phyloP scores from a whole-genome alignment of 2,797 vertebrate species.

The Tarsius wallacei region DNA sequence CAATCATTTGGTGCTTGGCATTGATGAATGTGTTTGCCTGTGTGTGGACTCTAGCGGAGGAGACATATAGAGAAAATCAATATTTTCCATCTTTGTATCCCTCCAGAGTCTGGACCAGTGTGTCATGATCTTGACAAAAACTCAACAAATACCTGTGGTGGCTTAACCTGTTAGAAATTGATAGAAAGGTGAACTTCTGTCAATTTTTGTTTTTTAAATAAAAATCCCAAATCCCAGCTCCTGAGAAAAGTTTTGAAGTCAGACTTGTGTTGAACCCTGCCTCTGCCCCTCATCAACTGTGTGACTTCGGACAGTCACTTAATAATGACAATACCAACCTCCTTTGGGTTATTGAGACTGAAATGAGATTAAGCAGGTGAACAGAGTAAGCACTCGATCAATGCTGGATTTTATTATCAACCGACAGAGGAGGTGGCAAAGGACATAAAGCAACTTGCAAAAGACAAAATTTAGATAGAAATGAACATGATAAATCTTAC shows the following conservation, averaged over 20 bases:
- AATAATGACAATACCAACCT: background rate
- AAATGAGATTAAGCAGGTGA: slow-evolving; percentile 16
- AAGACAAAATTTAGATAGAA: slow-evolving; percentile 41
- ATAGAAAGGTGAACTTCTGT: background rate
- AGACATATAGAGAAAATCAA: background rate
- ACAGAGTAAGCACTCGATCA: background rate
- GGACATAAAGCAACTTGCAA: background rate
- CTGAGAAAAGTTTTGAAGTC: slow-evolving; percentile 8
- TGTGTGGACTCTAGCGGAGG: background rate
- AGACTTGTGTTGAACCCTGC: background rate
- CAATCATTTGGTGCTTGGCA: background rate
- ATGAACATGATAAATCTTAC: slow-evolving; percentile 27
- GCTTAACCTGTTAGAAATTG: background rate
- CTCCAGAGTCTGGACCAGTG: background rate
- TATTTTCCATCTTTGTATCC: slow-evolving; percentile 22
- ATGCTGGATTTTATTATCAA: slow-evolving; percentile 52
- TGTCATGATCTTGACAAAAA: slow-evolving; percentile 14
- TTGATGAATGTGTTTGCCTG: background rate
- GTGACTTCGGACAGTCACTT: background rate
- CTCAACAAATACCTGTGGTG: background rate
- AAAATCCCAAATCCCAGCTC: background rate
- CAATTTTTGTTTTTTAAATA: too few relatives aligned
- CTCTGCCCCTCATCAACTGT: background rate
- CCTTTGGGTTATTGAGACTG: background rate
- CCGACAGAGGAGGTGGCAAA: slow-evolving; percentile 18